Evolutionary conservation across 2,888 invertebrate species (phyloP).

Genomic region (Chydorus sphaericus): DNA sequence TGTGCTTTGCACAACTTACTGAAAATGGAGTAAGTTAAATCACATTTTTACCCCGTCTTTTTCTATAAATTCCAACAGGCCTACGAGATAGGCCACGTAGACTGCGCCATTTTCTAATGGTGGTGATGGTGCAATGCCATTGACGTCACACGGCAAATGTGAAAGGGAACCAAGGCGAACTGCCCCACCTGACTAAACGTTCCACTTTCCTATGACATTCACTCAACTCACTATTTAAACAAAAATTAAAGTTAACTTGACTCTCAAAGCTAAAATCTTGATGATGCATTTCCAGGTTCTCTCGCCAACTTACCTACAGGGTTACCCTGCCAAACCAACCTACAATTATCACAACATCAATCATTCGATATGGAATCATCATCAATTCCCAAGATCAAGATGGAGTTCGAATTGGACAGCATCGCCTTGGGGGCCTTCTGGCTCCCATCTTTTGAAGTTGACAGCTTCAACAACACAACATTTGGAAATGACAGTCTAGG

Average conservation of each 20-base stretch:
- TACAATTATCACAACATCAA: background rate
- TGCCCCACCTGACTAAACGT: too few species aligned
- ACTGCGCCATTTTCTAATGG: background rate
- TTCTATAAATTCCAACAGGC: too few species aligned
- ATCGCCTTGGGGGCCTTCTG: constrained; percentile 20
- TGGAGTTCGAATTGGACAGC: constrained; percentile 20
- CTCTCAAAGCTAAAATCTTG: too few species aligned
- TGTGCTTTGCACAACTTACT: constrained; percentile 48
- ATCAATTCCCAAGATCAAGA: constrained; percentile 2
- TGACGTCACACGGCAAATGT: background rate
- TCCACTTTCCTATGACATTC: too few species aligned
- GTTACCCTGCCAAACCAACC: background rate
- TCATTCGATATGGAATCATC: constrained; percentile 24
- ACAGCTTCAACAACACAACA: background rate
- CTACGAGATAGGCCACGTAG: too few species aligned
- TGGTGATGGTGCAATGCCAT: background rate
- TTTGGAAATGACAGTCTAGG: constrained; percentile 16
- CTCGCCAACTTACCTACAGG: background rate
- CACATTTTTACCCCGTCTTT: constrained; percentile 26
- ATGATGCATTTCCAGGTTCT: background rate
- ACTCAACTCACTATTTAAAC: too few species aligned
- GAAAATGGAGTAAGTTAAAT: constrained; percentile 50
- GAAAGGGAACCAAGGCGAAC: too few species aligned
- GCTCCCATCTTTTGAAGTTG: background rate
- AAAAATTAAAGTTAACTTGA: too few species aligned